Conservation (phyloP, 2,113 vertebrate species). For the Ginglymostoma cirratum region DNA sequence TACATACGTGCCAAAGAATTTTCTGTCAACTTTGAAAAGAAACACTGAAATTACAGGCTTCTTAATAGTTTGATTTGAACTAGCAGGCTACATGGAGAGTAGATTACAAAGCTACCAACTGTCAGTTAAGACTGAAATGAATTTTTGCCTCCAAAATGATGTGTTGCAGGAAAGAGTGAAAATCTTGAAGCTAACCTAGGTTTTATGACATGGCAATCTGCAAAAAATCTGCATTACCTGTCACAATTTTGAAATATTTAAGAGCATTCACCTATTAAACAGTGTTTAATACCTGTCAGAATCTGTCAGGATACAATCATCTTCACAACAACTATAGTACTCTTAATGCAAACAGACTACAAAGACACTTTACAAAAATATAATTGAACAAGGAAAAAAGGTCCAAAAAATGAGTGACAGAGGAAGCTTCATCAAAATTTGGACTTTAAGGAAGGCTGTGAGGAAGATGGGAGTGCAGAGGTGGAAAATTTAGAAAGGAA, state of each 20-base stretch:
- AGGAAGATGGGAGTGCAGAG: background rate
- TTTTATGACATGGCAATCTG: background rate
- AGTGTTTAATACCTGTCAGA: background rate
- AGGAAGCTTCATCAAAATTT: background rate
- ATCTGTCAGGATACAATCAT: background rate
- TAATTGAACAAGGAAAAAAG: background rate
- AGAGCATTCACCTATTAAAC: background rate
- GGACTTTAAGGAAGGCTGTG: background rate
- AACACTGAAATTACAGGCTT: background rate
- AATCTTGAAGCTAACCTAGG: background rate
- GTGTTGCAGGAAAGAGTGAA: background rate
- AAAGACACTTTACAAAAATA: background rate
- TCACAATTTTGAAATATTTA: background rate
- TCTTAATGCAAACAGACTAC: background rate
- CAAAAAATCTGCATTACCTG: background rate
- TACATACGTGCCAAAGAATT: background rate
- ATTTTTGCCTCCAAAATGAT: background rate
- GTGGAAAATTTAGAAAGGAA: background rate
- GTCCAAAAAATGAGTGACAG: background rate
- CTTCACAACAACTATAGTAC: background rate
- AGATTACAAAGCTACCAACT: background rate
- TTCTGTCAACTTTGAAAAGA: constrained; percentile 1
- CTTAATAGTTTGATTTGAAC: background rate
- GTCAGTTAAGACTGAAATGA: background rate
- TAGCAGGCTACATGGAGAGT: background rate